Base-by-base conservation (phyloP, 2,113 vertebrate genomes). In the Nibea albiflora region DNA sequence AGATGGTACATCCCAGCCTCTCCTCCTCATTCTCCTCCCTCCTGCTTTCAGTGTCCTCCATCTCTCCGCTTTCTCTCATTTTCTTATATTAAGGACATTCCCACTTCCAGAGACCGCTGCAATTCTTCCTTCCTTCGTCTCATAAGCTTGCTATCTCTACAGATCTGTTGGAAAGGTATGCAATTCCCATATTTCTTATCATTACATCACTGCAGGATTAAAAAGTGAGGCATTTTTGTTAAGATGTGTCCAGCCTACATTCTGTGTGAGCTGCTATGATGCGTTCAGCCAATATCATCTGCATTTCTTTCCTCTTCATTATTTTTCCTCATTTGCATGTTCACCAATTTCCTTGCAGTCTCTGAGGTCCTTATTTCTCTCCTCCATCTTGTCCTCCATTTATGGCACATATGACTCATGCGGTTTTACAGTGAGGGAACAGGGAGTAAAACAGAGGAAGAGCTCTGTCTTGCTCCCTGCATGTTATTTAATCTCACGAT, bases 311-410 rank as follows among this genome's bases (percentile, higher is more conserved):
- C 70, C 6, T 64, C 53, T 49, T 72, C 12, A 17, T 65, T 79
- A 16, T 64, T 44, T 44, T 31, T 19, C 31, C 35, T 67, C 8
- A 58, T 88, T 85, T 61, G 24, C 31, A 72, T 84, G 82, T 76
- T 80, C 15, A 53, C 19, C 54, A 26, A 76, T 78, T 78, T 75
- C 61, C 49, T 72, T 17, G 46, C 71, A 87, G 76, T 50, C 22
- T 54, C 49, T 28, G 35, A 42, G 39, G 49, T 78, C 61, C 61
- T 68, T 77, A 57, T 75, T 87, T 73, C 56, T 78, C 68, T 82
- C 91, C 92, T 91, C 91, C 92, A 93, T 94, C 87, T 92, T 92
- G 92, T 89, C 69, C 68, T 88, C 84, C 71, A 80, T 90, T 89
- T 87, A 85, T 81, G 88, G 81, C 63, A 62, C 66, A 87, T 15